Base-by-base conservation (phyloP, 2,888 invertebrate genomes). In the Tenthredo amoena region DNA sequence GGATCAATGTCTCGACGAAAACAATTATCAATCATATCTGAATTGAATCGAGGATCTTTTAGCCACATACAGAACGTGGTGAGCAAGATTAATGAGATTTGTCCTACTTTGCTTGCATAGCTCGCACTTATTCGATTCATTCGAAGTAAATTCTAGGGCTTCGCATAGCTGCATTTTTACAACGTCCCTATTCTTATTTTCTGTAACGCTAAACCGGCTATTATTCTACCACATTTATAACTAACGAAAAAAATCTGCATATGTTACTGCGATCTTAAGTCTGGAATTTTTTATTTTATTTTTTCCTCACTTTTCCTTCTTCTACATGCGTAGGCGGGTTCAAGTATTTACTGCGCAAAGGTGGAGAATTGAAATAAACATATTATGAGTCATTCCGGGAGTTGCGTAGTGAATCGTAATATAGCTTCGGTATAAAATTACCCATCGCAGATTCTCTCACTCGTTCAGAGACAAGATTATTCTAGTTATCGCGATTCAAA, bases 381-480 rank as follows among this genome's bases (percentile, higher is more conserved):
- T 79, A 79, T 79, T 55, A 79, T 68, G 86, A 88, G 84, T 87
- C 86, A 86, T 62, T 85, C 79, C 81, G 86, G 76, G 58, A 79
- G 82, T 88, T 88, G 86, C 86, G 87, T 85, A 88, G 87, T 86
- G 85, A 86, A 87, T 87, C 71, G 65, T 81, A 71, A 55, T 82
- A 84, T 76, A 43, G 84, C 82, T 87, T 85, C 77, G 85, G 82
- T 85, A 81, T 86, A 88, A 86, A 87, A 86, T 88, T 86, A 87
- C 79, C 21, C 71, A n/a, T 65, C 86, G 72, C 55, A 9, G 15
- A 55, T 55, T 18, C 34, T 79, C 79, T 34, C 0, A 58, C 15
- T 18, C 4, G 3, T 26, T 7, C 12, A 34, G 2, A n/a, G 31
- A 55, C 6, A 58, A 21, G 12, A 76, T 12, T 31, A 47, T 76